Evolutionary conservation across 2,888 invertebrate genomes (phyloP).

Genomic region (Schizotus pectinicornis): DNA sequence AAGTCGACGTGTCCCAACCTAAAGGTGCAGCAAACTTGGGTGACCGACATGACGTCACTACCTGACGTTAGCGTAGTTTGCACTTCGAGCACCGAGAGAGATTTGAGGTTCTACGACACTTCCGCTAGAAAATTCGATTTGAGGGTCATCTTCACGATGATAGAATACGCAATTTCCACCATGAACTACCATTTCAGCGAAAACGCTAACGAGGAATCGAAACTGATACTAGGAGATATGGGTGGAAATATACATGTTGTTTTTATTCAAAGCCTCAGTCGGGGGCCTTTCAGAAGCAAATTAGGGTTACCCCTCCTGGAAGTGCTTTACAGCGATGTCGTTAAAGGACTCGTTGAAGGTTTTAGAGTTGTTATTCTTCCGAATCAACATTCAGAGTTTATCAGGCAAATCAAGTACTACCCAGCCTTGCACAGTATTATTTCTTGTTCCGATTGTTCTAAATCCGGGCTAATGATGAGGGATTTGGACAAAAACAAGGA

Average conservation of each 20-base stretch:
- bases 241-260: constrained; percentile 73
- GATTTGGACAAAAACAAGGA: constrained; percentile 65
- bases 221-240: constrained; percentile 76
- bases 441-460: constrained; percentile 61
- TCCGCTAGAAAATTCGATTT: constrained; percentile 75
- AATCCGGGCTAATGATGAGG: constrained; percentile 66
- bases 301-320: constrained; percentile 67
- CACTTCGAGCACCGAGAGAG: constrained; percentile 77
- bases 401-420: constrained; percentile 74
- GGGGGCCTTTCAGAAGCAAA: constrained; percentile 75
- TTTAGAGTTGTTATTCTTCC: constrained; percentile 38
- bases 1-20: constrained; percentile 69
- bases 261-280: constrained; percentile 65
- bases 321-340: constrained; percentile 62
- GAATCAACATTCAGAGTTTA: constrained; percentile 43
- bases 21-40: constrained; percentile 68
- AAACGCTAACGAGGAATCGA: constrained; percentile 64
- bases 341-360: constrained; percentile 45
- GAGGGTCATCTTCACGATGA: constrained; percentile 71
- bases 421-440: constrained; percentile 70
- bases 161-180: constrained; percentile 64
- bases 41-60: constrained; percentile 75
- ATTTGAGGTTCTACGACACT: constrained; percentile 81
- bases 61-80: constrained; percentile 81
- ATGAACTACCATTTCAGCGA: constrained; percentile 69